Conservation (phyloP, 2,888 invertebrate genomes). For the Melikaiella ostensackeni region DNA sequence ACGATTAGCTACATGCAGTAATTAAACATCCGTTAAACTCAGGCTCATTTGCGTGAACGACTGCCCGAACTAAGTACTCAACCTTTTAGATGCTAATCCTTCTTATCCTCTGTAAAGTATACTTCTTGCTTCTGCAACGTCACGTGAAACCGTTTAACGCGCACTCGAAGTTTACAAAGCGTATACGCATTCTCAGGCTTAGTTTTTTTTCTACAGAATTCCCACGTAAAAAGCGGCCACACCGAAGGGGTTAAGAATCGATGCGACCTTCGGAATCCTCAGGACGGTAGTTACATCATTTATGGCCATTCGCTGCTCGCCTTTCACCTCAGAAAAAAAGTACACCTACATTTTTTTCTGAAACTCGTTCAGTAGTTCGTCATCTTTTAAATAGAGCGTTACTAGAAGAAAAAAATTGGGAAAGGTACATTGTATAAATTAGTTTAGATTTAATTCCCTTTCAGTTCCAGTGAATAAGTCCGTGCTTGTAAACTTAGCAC, state of each 20-base stretch:
- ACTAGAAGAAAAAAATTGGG: not conserved
- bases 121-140: slow-evolving; percentile 15
- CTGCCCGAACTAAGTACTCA: slow-evolving; percentile 1
- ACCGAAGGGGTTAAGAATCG: slow-evolving; percentile 18
- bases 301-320: slow-evolving; percentile 1
- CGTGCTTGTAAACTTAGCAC: not conserved
- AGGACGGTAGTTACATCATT: slow-evolving; percentile 20
- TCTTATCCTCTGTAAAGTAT: slow-evolving; percentile 12
- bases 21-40: slow-evolving; percentile 21
- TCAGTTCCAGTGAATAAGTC: not conserved
- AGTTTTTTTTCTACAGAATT: slow-evolving; percentile 10
- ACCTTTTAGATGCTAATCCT: slow-evolving; percentile 11
- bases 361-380: not conserved
- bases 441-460: not conserved
- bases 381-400: not conserved
- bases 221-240: slow-evolving; percentile 23
- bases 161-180: not conserved
- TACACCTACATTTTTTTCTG: not conserved
- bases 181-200: not conserved
- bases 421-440: not conserved
- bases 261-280: slow-evolving; percentile 27
- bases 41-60: slow-evolving; percentile 22
- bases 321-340: slow-evolving; percentile 21
- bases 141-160: slow-evolving; percentile 6
- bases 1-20: slow-evolving; percentile 8